Evolutionary conservation across 2,888 invertebrate genomes (phyloP).

Genomic region (Steinernema scapterisci): DNA sequence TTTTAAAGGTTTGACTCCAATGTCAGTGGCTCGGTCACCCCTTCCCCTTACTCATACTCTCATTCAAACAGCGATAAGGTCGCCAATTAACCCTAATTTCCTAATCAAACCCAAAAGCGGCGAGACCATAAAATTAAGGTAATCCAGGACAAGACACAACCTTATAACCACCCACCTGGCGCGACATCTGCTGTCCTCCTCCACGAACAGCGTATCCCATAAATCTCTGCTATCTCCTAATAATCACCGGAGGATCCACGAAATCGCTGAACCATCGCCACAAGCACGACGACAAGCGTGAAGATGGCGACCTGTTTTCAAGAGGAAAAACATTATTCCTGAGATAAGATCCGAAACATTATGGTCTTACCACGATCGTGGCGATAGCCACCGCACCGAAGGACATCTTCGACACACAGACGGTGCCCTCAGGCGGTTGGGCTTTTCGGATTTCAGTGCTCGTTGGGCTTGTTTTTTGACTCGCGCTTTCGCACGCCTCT

Average conservation of each 20-base stretch:
- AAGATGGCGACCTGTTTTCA: conserved; percentile 17
- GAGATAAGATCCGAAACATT: background rate
- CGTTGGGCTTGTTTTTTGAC: background rate
- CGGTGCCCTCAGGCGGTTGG: conserved; percentile 14
- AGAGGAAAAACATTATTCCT: background rate
- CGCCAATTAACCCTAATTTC: too few relatives aligned
- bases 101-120: too few relatives aligned
- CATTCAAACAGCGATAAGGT: too few relatives aligned
- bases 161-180: too few relatives aligned
- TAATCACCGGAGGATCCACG: background rate
- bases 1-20: too few relatives aligned
- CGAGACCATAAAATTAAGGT: too few relatives aligned
- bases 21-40: too few relatives aligned
- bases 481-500: background rate
- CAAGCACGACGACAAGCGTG: conserved; percentile 19
- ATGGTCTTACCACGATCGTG: conserved; percentile 31
- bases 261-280: conserved; percentile 17
- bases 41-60: too few relatives aligned
- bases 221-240: too few relatives aligned
- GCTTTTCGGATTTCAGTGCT: conserved; percentile 11
- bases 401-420: conserved; percentile 34
- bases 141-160: too few relatives aligned
- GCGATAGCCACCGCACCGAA: conserved; percentile 31
- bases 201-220: too few relatives aligned
- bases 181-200: too few relatives aligned